Percentiles rank a stretch among this genome's conserved stretches.
Evolutionary conservation across 2,113 vertebrate species (phyloP).

Genomic region (Campylorhamphus procurvoides): DNA sequence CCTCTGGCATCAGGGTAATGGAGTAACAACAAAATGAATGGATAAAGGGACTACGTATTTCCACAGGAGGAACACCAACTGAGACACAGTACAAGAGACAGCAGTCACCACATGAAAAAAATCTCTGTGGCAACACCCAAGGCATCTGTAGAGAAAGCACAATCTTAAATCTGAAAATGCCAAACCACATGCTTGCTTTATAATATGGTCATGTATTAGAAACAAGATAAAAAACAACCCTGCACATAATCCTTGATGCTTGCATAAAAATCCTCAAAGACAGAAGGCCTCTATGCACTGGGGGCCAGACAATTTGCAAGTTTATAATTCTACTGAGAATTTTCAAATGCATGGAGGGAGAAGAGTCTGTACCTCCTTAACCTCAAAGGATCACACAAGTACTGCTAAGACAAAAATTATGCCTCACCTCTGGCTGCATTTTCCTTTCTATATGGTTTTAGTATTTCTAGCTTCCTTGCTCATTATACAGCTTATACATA

Average conservation of each 20-base stretch:
- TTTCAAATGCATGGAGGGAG: neutral
- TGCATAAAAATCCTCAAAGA: neutral
- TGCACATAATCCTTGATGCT: neutral
- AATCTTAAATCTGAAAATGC: neutral
- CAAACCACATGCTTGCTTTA: neutral
- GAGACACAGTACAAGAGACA: neutral
- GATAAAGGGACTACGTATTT: neutral
- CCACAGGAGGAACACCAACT: neutral
- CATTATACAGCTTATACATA: neutral
- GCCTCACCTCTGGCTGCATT: neutral
- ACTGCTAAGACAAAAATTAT: neutral
- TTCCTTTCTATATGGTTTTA: neutral
- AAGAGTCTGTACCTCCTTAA: neutral
- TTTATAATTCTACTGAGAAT: conserved; percentile 19
- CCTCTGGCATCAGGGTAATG: accelerated
- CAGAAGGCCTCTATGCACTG: neutral
- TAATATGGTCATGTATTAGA: neutral
- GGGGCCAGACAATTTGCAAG: neutral
- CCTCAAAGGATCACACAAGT: neutral
- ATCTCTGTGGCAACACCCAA: neutral
- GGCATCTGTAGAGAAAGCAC: neutral
- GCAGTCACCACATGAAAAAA: neutral
- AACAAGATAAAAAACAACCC: neutral
- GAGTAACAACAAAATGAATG: neutral
- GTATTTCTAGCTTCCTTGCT: neutral